Percentiles rank a stretch among this genome's conserved stretches.
phyloP scores from a whole-genome alignment of 2,797 vertebrate species.

The Pyrocephalus nanus region DNA sequence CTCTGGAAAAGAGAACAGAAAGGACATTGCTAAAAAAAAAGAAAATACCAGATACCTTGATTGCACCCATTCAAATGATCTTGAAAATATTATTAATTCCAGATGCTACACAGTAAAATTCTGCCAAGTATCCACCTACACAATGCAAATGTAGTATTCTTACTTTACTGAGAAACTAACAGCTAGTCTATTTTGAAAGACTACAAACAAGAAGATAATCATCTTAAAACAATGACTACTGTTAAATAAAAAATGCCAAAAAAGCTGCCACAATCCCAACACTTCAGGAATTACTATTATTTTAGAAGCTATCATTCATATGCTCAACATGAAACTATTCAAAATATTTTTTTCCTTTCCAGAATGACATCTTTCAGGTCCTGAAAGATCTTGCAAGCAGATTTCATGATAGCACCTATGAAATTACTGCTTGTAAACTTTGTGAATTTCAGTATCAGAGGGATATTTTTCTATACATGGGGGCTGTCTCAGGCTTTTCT shows the following conservation, averaged over 20 bases:
- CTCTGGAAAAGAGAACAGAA: conserved; percentile 71
- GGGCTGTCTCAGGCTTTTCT: background rate
- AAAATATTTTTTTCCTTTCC: background rate
- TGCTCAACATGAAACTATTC: background rate
- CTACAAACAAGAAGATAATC: background rate
- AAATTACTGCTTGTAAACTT: background rate
- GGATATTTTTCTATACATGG: background rate
- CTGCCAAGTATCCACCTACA: background rate
- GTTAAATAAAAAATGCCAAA: background rate
- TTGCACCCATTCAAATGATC: background rate
- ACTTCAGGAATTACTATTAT: background rate
- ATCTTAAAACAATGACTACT: background rate
- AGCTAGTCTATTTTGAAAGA: background rate
- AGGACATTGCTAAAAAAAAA: background rate
- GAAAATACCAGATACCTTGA: background rate
- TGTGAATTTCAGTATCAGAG: background rate
- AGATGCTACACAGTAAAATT: background rate
- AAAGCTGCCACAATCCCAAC: background rate
- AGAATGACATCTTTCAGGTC: background rate
- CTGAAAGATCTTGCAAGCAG: background rate
- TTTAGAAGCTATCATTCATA: background rate
- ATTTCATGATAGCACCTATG: background rate
- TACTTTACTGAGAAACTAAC: background rate
- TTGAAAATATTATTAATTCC: background rate
- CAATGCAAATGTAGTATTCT: background rate